Evolutionary conservation across 2,113 vertebrate species (phyloP).

Genomic region (Hippocampus guttulatus): DNA sequence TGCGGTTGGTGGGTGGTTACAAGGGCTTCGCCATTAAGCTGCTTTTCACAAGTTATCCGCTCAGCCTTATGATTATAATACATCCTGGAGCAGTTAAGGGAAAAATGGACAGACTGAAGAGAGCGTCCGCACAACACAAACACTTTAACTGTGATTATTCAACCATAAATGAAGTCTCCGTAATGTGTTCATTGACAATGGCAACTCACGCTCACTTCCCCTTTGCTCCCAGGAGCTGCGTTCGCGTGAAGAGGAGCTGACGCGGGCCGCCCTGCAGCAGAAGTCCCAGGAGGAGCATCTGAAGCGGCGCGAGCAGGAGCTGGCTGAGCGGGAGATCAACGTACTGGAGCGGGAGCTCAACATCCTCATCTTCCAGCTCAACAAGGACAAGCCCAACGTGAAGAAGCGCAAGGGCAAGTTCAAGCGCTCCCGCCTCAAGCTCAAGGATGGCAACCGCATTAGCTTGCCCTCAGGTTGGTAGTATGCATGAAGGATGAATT

Average conservation of each 20-base stretch:
- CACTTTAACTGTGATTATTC: background rate
- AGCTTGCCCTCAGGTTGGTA: constrained; percentile 88
- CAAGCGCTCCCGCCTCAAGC: constrained; percentile 85
- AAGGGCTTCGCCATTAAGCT: constrained; percentile 47
- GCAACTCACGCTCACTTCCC: too few relatives aligned
- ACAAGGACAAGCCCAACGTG: constrained; percentile 91
- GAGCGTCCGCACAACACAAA: background rate
- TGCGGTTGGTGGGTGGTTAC: constrained; percentile 47
- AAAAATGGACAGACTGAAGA: constrained; percentile 31
- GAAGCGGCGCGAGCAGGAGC: constrained; percentile 87
- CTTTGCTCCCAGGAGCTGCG: constrained; percentile 79
- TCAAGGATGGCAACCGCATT: constrained; percentile 93
- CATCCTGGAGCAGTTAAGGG: constrained; percentile 40
- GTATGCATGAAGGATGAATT: background rate
- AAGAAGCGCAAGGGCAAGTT: constrained; percentile 95
- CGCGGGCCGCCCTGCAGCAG: constrained; percentile 87
- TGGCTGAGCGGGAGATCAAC: constrained; percentile 88
- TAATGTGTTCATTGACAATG: background rate
- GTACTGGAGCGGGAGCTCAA: constrained; percentile 92
- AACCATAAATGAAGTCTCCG: background rate
- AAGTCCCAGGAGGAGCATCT: constrained; percentile 91
- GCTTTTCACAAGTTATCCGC: constrained; percentile 56
- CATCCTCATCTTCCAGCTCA: constrained; percentile 93
- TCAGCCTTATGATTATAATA: constrained; percentile 51
- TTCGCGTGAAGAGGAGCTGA: constrained; percentile 91